These are phyloP conservation scores for Drosophila falleni DNA, from an alignment of 2,888 invertebrate species.

Conservation along the genomic window DNA sequence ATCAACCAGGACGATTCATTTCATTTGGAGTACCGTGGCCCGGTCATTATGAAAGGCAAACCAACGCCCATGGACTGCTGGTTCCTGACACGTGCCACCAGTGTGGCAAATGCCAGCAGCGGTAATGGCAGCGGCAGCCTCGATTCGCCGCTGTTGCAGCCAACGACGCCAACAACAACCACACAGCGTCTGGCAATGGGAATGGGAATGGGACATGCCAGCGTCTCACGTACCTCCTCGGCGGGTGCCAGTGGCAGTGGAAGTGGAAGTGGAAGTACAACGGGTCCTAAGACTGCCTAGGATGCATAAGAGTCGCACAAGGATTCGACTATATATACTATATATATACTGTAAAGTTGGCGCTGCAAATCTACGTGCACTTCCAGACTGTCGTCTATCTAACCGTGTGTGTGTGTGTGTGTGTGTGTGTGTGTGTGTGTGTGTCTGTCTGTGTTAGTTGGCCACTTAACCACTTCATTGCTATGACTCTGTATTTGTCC, in stretches of 20 bases:
- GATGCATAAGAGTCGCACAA: constrained; percentile 81
- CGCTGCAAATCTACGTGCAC: constrained; percentile 52
- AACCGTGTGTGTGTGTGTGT: constrained; percentile 30
- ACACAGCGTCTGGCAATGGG: constrained; percentile 50
- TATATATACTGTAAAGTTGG: constrained; percentile 80
- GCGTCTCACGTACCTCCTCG: constrained; percentile 77
- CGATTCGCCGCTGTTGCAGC: constrained; percentile 75
- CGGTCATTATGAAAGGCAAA: constrained; percentile 96
- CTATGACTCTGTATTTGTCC: constrained; percentile 63
- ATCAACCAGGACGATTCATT: constrained; percentile 95
- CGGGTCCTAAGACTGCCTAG: constrained; percentile 38
- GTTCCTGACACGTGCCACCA: constrained; percentile 88
- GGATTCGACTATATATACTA: too few species aligned
- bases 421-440: constrained; percentile 5
- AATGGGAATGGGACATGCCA: constrained; percentile 60
- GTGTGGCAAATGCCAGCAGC: constrained; percentile 54
- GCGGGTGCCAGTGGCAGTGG: constrained; percentile 36
- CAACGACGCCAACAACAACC: constrained; percentile 71
- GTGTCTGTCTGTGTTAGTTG: constrained; percentile 38
- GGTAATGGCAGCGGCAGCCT: constrained; percentile 78
- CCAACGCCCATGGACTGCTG: constrained; percentile 97
- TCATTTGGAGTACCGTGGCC: constrained; percentile 93
- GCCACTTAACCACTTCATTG: constrained; percentile 78
- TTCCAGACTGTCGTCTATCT: constrained; percentile 51
- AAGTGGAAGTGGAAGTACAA: constrained; percentile 29